A percentile compares a stretch with the other conserved stretches of the same genome.
Conservation (phyloP, 2,888 invertebrate genomes). For the Camptogramma bilineatum region DNA sequence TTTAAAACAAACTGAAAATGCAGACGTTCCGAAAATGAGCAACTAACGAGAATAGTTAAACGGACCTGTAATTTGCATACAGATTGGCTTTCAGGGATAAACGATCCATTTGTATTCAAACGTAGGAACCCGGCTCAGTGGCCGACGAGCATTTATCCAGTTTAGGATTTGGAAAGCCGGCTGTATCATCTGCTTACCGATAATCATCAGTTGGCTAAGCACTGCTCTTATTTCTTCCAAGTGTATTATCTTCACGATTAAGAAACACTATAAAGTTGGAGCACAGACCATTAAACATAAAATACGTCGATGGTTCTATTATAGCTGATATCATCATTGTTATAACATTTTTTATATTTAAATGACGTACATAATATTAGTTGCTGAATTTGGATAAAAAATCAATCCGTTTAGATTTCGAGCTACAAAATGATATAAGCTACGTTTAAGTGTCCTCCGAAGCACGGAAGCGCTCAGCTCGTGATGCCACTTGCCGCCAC, state of each 20-base stretch:
- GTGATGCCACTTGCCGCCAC: too few species aligned
- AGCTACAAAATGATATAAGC: too few species aligned
- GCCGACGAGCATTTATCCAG: constrained; percentile 79
- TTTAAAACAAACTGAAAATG: constrained; percentile 67
- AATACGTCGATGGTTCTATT: constrained; percentile 1
- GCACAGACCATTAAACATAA: background rate
- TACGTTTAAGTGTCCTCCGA: too few species aligned
- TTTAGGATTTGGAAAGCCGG: constrained; percentile 73
- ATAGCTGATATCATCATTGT: background rate
- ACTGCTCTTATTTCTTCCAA: constrained; percentile 24
- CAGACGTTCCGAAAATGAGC: constrained; percentile 82
- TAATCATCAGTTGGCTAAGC: constrained; percentile 45
- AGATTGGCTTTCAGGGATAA: constrained; percentile 85
- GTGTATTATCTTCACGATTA: constrained; percentile 18
- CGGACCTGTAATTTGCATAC: constrained; percentile 83
- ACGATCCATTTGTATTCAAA: constrained; percentile 85
- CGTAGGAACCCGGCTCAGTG: constrained; percentile 76
- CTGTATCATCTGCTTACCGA: constrained; percentile 66
- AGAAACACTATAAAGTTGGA: constrained; percentile 13
- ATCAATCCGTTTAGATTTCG: too few species aligned
- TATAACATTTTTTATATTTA: too few species aligned
- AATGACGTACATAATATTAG: too few species aligned
- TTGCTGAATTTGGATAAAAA: too few species aligned
- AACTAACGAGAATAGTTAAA: constrained; percentile 85
- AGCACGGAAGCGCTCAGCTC: too few species aligned